Base-by-base conservation (phyloP, 2,113 vertebrate genomes). In the Numida meleagris region DNA sequence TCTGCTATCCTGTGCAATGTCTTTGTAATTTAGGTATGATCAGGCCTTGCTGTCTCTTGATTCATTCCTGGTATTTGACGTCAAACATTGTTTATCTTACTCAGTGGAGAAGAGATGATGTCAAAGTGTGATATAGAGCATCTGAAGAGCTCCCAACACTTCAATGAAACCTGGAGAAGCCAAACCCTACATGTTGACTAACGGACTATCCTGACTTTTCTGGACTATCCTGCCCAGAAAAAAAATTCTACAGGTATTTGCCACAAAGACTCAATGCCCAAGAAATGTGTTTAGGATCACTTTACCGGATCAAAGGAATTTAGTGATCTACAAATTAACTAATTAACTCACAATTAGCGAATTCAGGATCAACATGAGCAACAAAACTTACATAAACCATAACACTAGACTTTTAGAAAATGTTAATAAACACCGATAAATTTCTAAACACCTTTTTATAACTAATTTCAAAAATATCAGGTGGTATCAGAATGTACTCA, bases 301-400 rank as follows among this genome's bases (percentile, higher is more conserved):
- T 51, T 33, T 50, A 16, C 12, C 3, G n/a, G n/a, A n/a, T 81
- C 1, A 2, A 92, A 82, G 34, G 5, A 40, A 57, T 82, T 40
- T 85, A 83, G 90, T 83, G 65, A 93, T 93, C 88, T 72, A 33
- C 4, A 86, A 77, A 86, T 84, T 7, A 86, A 68, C 38, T 92
- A 83, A 88, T 90, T 94, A 92, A 82, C 34, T 63, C 29, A 23
- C 62, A 81, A 86, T 67, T 45, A 62, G 38, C 81, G 77, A 86
- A 82, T 25, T 50, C 38, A 45, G 24, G 55, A 90, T 90, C 83
- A 77, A 86, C 74, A 83, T 10, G 1, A 77, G 18, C 61, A 66
- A 12, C 45, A 83, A 80, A 76, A 71, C 5, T n/a, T n/a, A n/a
- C n/a, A n/a, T n/a, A 88, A 83, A 77, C 61, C 2, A 67, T 29